Evolutionary conservation across 2,888 invertebrate genomes (phyloP).

Genomic region (Nematopogon swammerdamellus): DNA sequence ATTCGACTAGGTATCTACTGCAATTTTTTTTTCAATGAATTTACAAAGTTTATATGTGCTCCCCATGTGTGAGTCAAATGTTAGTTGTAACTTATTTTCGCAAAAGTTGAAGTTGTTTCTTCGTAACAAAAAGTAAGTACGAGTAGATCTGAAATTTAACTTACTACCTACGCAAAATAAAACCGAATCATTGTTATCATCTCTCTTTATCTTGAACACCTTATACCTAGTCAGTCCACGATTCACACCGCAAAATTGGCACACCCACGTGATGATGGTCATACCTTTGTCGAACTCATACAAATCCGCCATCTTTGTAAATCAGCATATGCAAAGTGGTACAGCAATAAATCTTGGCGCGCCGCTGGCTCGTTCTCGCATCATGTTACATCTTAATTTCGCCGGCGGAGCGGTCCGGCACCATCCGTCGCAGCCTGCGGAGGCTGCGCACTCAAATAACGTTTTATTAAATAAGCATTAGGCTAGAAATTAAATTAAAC

Average conservation of each 20-base stretch:
- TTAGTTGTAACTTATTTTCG: too few species aligned
- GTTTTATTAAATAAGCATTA: conserved; percentile 56
- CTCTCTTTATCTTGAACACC: too few species aligned
- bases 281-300: conserved; percentile 6
- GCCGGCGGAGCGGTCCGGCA: conserved; percentile 30
- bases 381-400: conserved; percentile 61
- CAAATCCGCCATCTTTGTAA: conserved; percentile 45
- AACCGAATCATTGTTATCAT: too few species aligned
- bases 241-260: not conserved
- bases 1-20: too few species aligned
- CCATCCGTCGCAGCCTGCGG: conserved; percentile 41
- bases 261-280: conserved; percentile 3
- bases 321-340: conserved; percentile 61
- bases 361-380: conserved; percentile 57
- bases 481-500: conserved; percentile 50
- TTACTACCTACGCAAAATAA: too few species aligned
- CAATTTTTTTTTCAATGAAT: too few species aligned
- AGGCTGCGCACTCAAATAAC: conserved; percentile 20
- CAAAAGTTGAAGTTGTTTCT: too few species aligned
- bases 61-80: too few species aligned
- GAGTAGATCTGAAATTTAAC: too few species aligned
- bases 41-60: too few species aligned
- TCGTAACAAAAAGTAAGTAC: too few species aligned
- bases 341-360: conserved; percentile 57
- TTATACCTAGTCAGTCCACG: too few species aligned